Evolutionary conservation across 2,888 invertebrate species (phyloP).

Genomic region (Nasonovia ribisnigri): DNA sequence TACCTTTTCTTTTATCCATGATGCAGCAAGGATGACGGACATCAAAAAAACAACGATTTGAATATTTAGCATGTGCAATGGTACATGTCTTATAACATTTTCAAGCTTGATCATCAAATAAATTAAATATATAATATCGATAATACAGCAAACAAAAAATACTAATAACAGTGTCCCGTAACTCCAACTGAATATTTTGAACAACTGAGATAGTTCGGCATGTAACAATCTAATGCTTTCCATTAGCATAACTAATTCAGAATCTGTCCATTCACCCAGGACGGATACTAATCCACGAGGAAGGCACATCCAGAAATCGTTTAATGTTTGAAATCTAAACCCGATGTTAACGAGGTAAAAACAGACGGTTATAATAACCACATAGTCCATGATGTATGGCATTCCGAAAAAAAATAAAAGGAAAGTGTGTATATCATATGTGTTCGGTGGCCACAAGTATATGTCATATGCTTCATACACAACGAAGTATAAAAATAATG

Average conservation of each 20-base stretch:
- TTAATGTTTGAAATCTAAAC: neutral
- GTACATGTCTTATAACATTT: neutral
- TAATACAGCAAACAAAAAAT: neutral
- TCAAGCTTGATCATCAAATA: neutral
- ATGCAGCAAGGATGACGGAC: neutral
- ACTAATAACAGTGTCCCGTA: neutral
- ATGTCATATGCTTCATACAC: neutral
- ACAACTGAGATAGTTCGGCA: neutral
- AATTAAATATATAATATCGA: neutral
- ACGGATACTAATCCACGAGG: neutral
- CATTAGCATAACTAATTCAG: neutral
- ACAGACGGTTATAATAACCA: neutral
- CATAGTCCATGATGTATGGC: neutral
- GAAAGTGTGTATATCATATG: neutral
- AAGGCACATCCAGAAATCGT: neutral
- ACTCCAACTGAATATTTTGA: neutral
- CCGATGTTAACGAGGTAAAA: constrained; percentile 5
- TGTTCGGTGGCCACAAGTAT: neutral
- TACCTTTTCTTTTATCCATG: neutral
- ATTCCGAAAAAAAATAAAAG: neutral
- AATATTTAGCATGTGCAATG: neutral
- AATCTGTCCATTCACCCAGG: neutral
- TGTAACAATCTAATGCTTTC: constrained; percentile 13
- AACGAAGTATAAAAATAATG: neutral
- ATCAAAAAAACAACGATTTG: neutral